Conservation (phyloP, 2,888 invertebrate genomes). For the Cheilosia pagana region DNA sequence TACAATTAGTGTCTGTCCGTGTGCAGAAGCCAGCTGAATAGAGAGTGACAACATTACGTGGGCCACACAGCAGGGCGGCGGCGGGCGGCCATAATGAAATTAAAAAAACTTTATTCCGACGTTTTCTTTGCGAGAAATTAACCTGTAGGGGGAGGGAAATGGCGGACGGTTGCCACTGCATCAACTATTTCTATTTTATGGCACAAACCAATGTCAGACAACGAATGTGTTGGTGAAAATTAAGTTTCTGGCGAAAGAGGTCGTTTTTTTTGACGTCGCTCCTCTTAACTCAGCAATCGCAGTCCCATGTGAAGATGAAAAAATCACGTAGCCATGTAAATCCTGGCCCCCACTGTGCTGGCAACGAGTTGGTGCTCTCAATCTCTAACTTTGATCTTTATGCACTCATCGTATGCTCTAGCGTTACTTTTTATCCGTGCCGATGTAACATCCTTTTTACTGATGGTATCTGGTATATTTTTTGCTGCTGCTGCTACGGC, state of each 20-base stretch:
- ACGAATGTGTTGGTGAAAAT: constrained; percentile 38
- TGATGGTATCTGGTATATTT: constrained; percentile 11
- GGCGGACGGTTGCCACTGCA: constrained; percentile 16
- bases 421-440: constrained; percentile 38
- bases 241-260: constrained; percentile 23
- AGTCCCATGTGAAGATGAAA: constrained; percentile 41
- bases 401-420: constrained; percentile 59
- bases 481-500: background rate
- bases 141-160: background rate
- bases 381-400: constrained; percentile 72
- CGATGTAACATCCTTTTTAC: constrained; percentile 48
- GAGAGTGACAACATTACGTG: constrained; percentile 41
- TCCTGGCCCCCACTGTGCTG: constrained; percentile 31
- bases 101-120: constrained; percentile 41
- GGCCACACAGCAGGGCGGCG: constrained; percentile 19
- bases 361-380: constrained; percentile 33
- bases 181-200: constrained; percentile 41
- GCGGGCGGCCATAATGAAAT: constrained; percentile 48
- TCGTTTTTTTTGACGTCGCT: background rate
- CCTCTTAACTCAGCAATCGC: background rate
- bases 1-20: constrained; percentile 44
- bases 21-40: constrained; percentile 27
- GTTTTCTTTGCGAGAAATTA: constrained; percentile 50
- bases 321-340: constrained; percentile 67
- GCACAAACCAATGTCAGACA: constrained; percentile 27